Base-by-base conservation (phyloP, 1,140 invertebrate genomes). In the Heliconius hermathena region DNA sequence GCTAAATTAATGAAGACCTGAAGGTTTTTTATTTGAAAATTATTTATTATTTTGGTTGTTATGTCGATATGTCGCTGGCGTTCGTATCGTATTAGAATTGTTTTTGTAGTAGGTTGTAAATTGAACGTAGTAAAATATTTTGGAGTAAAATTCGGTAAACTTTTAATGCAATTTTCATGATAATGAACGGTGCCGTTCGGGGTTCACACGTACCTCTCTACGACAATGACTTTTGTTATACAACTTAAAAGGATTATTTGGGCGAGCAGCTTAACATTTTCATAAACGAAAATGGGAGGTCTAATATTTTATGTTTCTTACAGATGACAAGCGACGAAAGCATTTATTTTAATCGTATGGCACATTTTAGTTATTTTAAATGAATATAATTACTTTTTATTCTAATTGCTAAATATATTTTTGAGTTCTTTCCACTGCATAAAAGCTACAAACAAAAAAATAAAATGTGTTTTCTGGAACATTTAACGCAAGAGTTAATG, bases 51-150 rank as follows among this genome's bases (percentile, higher is more conserved):
- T 66, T 29, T 16, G 13, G 3, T 29, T 66, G 11, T 66, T 13
- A 16, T 66, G 22, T 26, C 60, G 60, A 66, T 66, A 66, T 66
- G 8, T 26, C 13, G 49, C 49, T 52, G 5, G 49, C 49, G 18
- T 8, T 52, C 6, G 49, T 52, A 52, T 52, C 18, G 49, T 52
- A 20, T 52, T 20, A 20, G 49, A 52, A 13, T 66, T 66, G 22
- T 66, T 66, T 29, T 3, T 66, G 11, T 29, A 66, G 60, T 66
- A 66, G 26, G 60, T 66, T 66, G 60, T 66, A 66, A 66, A 66
- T 66, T 29, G 22, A 11, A 66, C 60, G 60, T 66, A 66, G 60
- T 66, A 66, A 66, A 66, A 66, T 66, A 66, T 26, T 60, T 60
- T n/a, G n/a, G 20, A 22, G 20, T 22, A 57, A 57, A 22, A 57